Conservation (phyloP, 64 coral and sea anemone genomes). For the Porites australiensis region DNA sequence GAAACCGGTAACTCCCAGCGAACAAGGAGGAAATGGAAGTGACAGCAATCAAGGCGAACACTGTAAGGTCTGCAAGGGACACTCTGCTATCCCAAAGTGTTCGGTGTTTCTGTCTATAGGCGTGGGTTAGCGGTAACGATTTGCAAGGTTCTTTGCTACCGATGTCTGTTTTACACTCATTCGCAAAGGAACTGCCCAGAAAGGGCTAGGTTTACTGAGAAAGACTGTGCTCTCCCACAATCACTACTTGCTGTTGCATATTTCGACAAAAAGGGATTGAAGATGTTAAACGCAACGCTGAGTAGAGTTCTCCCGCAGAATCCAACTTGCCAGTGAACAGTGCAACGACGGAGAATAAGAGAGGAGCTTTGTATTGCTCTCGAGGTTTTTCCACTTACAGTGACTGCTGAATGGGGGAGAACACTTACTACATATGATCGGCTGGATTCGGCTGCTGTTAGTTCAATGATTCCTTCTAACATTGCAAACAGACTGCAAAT, state of each 20-base stretch:
- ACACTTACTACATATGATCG: conserved; percentile 53
- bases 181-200: no score
- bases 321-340: no score
- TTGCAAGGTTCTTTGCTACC: conserved; percentile 4
- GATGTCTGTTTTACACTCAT: conserved; percentile 26
- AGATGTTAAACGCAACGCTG: no score
- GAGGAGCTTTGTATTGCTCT: no score
- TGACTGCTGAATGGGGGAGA: conserved; percentile 14
- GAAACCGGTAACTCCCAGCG: no score
- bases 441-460: conserved; percentile 68
- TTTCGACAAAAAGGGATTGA: no score
- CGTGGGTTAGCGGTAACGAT: neutral
- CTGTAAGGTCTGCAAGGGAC: conserved; percentile 23
- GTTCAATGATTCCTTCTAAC: conserved; percentile 72
- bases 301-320: no score
- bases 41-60: neutral
- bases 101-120: neutral
- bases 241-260: no score
- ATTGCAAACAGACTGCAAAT: conserved; percentile 57
- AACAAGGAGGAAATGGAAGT: neutral
- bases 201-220: no score
- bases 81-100: no score
- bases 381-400: neutral
- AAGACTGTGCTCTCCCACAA: no score
- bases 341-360: no score